phyloP scores from a whole-genome alignment of 2,888 invertebrate species.

The Calephelis perditalis region DNA sequence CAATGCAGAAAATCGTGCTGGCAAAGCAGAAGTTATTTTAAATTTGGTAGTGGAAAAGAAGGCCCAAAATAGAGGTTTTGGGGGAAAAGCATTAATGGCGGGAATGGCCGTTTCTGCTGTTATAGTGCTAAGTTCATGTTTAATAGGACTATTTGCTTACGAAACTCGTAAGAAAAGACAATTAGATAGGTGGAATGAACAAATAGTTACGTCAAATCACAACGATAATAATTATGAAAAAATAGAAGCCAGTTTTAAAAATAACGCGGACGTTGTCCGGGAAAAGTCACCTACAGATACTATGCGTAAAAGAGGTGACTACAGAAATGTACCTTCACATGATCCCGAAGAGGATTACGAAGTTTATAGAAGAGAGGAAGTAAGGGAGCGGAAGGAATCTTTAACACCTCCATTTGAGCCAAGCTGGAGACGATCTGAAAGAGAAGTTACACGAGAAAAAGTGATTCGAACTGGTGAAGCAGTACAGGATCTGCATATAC shows the following conservation, averaged over 20 bases:
- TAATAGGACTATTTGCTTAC: slow-evolving; percentile 82
- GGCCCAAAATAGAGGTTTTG: slow-evolving; percentile 78
- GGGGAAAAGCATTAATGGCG: slow-evolving; percentile 79
- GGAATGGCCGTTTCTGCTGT: slow-evolving; percentile 84
- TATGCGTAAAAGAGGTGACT: slow-evolving; percentile 81
- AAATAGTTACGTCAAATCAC: slow-evolving; percentile 66
- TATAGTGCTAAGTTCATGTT: slow-evolving; percentile 81
- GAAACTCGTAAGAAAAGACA: slow-evolving; percentile 80
- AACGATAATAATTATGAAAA: slow-evolving; percentile 86
- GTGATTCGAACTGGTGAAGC: slow-evolving; percentile 31
- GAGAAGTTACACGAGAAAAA: slow-evolving; percentile 42
- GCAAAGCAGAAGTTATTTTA: slow-evolving; percentile 85
- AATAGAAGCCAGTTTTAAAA: slow-evolving; percentile 84
- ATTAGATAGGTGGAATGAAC: slow-evolving; percentile 72
- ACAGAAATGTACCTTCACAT: slow-evolving; percentile 84
- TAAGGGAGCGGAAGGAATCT: slow-evolving; percentile 45
- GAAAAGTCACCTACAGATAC: slow-evolving; percentile 45
- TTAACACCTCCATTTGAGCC: slow-evolving; percentile 51
- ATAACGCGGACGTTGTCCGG: slow-evolving; percentile 51
- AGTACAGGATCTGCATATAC: slow-evolving; percentile 82
- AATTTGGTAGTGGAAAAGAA: slow-evolving; percentile 84
- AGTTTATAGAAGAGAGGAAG: slow-evolving; percentile 48
- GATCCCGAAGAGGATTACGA: slow-evolving; percentile 82
- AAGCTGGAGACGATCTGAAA: slow-evolving; percentile 53
- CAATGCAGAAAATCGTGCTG: slow-evolving; percentile 89